These are phyloP conservation scores for Harpalus rubripes DNA, from an alignment of 2,888 invertebrate genomes.

Conservation along the genomic window DNA sequence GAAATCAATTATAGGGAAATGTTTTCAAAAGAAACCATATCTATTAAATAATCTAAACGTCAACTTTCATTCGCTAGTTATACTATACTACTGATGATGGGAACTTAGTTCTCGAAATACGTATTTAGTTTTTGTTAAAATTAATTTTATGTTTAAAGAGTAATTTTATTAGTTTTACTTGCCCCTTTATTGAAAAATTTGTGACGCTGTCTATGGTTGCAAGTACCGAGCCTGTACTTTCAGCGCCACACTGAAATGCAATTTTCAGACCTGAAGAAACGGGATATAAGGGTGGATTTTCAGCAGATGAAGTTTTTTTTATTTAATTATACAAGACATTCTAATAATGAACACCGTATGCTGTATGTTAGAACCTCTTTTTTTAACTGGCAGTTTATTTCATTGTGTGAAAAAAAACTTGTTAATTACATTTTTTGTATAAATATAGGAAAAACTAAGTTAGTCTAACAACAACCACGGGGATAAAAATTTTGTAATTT, in stretches of 20 bases:
- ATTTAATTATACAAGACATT: conserved; percentile 23
- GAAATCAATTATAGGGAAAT: too few relatives aligned
- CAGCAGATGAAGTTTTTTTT: background rate
- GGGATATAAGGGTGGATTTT: background rate
- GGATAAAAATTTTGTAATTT: background rate
- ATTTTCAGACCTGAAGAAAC: conserved; percentile 2
- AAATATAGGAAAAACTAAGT: background rate
- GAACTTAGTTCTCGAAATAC: too few relatives aligned
- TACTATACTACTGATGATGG: too few relatives aligned
- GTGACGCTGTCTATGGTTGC: background rate
- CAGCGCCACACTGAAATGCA: background rate
- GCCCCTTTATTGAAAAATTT: background rate
- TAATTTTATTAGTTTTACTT: too few relatives aligned
- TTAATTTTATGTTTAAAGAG: too few relatives aligned
- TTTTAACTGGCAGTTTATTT: background rate
- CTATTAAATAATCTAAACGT: too few relatives aligned
- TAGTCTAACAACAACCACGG: too few relatives aligned
- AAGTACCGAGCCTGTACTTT: background rate
- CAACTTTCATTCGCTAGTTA: too few relatives aligned
- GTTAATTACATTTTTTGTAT: background rate
- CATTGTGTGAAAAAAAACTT: background rate
- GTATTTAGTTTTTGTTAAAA: too few relatives aligned
- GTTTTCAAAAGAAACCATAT: too few relatives aligned
- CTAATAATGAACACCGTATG: conserved; percentile 26
- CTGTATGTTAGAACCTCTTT: background rate